Evolutionary conservation across 2,888 invertebrate genomes (phyloP), one percentile per base, ranked within the genome.

Genomic region (Drosophila meridiana): DNA sequence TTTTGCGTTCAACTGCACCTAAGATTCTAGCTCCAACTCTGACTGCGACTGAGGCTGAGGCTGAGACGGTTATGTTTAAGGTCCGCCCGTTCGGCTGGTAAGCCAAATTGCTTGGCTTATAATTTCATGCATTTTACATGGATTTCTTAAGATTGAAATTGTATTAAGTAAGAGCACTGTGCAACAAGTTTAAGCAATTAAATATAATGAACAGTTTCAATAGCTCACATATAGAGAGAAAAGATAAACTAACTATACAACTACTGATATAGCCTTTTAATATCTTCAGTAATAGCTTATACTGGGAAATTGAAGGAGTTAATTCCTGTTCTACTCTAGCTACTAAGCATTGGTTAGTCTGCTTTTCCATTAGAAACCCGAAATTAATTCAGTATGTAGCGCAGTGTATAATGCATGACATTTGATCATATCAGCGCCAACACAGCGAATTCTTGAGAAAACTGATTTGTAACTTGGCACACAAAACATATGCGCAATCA

Each of bases 381-480:
- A 47, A 59, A 59, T 52, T 40, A 40, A 34, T 48, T n/a, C 28
- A 28, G 43, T 32, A 26, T 78, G 78, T 48, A 50, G 66, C 6
- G 14, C n/a, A 78, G 73, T 85, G 80, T 74, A 56, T 57, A 53
- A 61, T 69, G 61, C 40, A 72, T 59, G 73, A 81, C 72, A 80
- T 74, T 74, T 84, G 86, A 84, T 84, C 73, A 75, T 82, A 83
- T 80, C 80, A 65, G 62, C 42, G 40, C 56, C 60, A 57, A 59
- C 52, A 70, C 47, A 68, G 66, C 48, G 68, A 72, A 69, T 80
- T 83, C 80, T 76, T 78, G 52, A 68, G 74, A 82, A 83, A 87
- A 73, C 80, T 87, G 84, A 86, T 84, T 83, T 83, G 87, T 76
- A 82, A 79, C 77, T 77, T 66, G 72, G 67, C 82, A 74, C 69